Evolutionary conservation across 2,113 vertebrate genomes (phyloP), one percentile per base, ranked within the genome.

Genomic region (Cephalopterus ornatus): DNA sequence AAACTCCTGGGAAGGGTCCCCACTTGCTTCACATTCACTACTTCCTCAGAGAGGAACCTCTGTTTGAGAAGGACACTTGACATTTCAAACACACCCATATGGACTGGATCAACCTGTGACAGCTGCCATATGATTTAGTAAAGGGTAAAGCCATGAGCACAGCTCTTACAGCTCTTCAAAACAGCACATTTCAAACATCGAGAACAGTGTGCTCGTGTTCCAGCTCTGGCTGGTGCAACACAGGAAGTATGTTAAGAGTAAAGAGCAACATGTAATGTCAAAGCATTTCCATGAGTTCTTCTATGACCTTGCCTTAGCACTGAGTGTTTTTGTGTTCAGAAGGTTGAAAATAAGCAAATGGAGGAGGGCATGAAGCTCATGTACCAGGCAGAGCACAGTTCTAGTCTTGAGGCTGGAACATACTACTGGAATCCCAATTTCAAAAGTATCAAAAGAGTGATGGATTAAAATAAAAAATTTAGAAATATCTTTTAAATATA

Each of bases 11-110:
- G 15, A 23, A 66, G 17, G 17, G 23, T n/a, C 6, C 23, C 5
- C 37, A 56, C 0, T 0, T 53, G 12, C 61, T 41, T 35, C 62
- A 52, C 0, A 0, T 39, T 47, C 67, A 58, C 1, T 0, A 27
- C 16, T 67, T 66, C 52, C 42, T 47, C 9, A 1, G 24, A 56
- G 22, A 80, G 14, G 22, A 86, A 22, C 15, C 52, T 62, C 66
- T 13, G 18, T 30, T 56, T 81, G 52, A 75, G 52, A 72, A 28
- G 37, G 53, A 41, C 52, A 42, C 12, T 14, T 39, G 44, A 33
- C n/a, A n/a, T 66, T 77, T 62, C 53, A 85, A 67, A 72, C 41
- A 49, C 30, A 58, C 4, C 32, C 1, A 0, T 11, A 33, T 18
- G 35, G 63, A 50, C 44, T 42, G 35, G 21, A 30, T 61, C 1